These are phyloP conservation scores for Verasper variegatus DNA, from an alignment of 2,113 vertebrate species.

Conservation along the genomic window DNA sequence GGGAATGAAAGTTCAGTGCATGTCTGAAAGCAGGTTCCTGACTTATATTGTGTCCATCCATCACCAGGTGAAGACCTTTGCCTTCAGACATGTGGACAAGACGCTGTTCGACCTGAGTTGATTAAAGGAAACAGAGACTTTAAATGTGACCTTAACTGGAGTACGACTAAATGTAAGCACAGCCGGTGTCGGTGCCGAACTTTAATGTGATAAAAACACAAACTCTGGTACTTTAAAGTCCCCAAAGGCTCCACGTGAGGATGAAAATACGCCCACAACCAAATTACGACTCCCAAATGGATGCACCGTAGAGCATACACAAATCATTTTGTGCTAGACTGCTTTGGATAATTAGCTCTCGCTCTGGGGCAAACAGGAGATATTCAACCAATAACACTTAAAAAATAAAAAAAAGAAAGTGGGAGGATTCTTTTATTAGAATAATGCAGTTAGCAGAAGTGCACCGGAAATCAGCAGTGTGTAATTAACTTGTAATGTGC, in stretches of 20 bases:
- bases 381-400: slow-evolving; percentile 47
- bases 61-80: no score
- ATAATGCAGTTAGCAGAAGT: slow-evolving; percentile 30
- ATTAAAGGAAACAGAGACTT: no score
- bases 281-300: slow-evolving; percentile 27
- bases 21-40: no score
- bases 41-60: no score
- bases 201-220: slow-evolving; percentile 31
- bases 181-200: neutral
- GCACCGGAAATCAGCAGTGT: slow-evolving; percentile 19
- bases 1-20: no score
- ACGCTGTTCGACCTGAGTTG: no score
- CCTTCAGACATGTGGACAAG: no score
- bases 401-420: slow-evolving; percentile 26
- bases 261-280: slow-evolving; percentile 28
- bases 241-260: slow-evolving; percentile 28
- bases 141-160: neutral
- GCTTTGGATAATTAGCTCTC: slow-evolving; percentile 63
- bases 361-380: slow-evolving; percentile 39
- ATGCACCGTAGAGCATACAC: slow-evolving; percentile 35
- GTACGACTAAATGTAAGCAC: neutral
- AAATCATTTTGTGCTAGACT: slow-evolving; percentile 61
- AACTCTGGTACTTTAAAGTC: slow-evolving; percentile 27
- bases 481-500: slow-evolving; percentile 65
- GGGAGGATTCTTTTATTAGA: slow-evolving; percentile 53